Evolutionary conservation across 37 sponge, comb jelly and placozoan genomes (phyloP), one percentile per base, ranked within the genome.

Genomic region (Haliclona indistincta): DNA sequence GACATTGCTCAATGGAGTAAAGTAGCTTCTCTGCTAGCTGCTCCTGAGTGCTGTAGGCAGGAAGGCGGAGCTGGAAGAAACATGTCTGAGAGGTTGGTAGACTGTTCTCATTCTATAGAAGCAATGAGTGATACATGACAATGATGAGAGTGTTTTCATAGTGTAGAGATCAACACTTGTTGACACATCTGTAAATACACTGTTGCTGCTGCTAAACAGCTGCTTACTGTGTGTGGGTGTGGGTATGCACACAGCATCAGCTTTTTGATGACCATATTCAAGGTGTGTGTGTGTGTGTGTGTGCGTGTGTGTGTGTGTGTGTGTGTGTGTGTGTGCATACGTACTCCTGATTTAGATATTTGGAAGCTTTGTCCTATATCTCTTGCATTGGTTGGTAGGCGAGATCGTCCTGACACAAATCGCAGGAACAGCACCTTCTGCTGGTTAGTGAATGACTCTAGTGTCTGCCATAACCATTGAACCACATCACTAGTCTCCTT

Each of bases 71-170:
- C 49, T 95, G 96, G 65, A 95, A 95, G 89, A 95, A 95, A 54
- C 96, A 95, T 20, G 96, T 95, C 45, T 95, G 96, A 30, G 96
- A 54, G 8, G 93, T 95, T 17, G 96, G 96, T 0, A 95, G 87
- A 62, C 76, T 62, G 40, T 95, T 89, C 23, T 47, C 47, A 28
- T 56, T 36, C 90, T 89, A 55, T n/a, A 87, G 45, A 23, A 39
- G 1, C 13, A 72, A 17, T 42, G 11, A 30, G 19, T 37, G 5
- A 65, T 37, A 5, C 13, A 49, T 20, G 17, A 49, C 52, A 17
- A 49, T 49, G 52, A 49, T 19, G n/a, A n/a, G n/a, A n/a, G n/a
- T n/a, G n/a, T n/a, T n/a, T n/a, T n/a, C n/a, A n/a, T 4, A 6
- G 4, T 4, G 28, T 3, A 6, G 2, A 3, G 2, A 55, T 28